phyloP scores from a whole-genome alignment of 1,140 invertebrate genomes.

The Mylabris phalerata region DNA sequence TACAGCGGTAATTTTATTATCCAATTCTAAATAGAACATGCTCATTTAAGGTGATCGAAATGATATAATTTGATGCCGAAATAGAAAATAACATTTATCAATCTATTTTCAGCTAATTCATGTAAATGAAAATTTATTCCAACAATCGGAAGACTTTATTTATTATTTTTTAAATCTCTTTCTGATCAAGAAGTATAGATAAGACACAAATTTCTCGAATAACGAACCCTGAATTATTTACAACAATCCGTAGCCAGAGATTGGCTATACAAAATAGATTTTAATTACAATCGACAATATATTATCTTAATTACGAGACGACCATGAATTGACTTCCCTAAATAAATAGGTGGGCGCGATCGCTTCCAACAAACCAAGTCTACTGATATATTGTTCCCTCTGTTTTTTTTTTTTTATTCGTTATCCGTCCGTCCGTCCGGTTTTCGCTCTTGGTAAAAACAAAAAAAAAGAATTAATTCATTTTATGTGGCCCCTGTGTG shows the following conservation, averaged over 20 bases:
- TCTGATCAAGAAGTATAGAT: too few species aligned
- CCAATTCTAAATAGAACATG: not conserved
- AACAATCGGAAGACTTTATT: too few species aligned
- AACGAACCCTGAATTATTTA: conserved; percentile 20
- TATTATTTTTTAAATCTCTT: too few species aligned
- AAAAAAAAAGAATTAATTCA: conserved; percentile 29
- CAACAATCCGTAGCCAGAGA: conserved; percentile 25
- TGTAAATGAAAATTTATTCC: too few species aligned
- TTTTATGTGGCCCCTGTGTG: conserved; percentile 31
- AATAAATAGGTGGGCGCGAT: conserved; percentile 24
- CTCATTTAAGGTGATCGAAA: not conserved
- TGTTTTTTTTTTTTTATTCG: conserved; percentile 8
- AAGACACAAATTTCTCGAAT: conserved; percentile 6
- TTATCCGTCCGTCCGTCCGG: not conserved
- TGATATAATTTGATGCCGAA: too few species aligned
- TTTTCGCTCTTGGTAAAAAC: conserved; percentile 15
- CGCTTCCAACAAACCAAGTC: conserved; percentile 1
- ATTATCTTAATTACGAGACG: conserved; percentile 31
- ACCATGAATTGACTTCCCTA: conserved; percentile 9
- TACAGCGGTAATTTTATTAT: conserved; percentile 7
- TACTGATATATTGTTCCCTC: conserved; percentile 10
- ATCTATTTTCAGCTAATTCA: too few species aligned
- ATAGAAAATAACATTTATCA: too few species aligned
- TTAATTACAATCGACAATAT: conserved; percentile 35
- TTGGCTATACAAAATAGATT: conserved; percentile 30